These are phyloP conservation scores for Gadus macrocephalus DNA, from an alignment of 2,113 vertebrate species.

Conservation along the genomic window DNA sequence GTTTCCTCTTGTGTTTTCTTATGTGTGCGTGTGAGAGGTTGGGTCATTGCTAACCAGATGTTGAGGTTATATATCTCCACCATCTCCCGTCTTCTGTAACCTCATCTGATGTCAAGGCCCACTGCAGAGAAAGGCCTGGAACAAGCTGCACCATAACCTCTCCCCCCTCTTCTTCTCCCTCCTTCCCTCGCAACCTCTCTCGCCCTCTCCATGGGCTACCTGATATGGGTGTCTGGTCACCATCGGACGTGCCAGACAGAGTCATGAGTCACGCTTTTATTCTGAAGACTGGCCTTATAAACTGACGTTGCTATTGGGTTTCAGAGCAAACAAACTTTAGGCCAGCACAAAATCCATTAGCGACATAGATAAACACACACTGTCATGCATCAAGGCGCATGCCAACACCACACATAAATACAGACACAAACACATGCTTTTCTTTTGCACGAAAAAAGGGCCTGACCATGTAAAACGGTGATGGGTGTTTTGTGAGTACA, in stretches of 20 bases:
- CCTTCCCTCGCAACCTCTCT: neutral
- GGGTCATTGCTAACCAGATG: slow-evolving; percentile 21
- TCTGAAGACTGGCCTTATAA: slow-evolving; percentile 64
- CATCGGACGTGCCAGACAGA: slow-evolving; percentile 55
- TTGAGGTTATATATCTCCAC: slow-evolving; percentile 6
- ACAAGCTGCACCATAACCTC: slow-evolving; percentile 11
- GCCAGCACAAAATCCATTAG: slow-evolving; percentile 68
- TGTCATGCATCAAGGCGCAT: slow-evolving; percentile 14
- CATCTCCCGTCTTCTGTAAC: slow-evolving; percentile 16
- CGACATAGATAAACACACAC: slow-evolving; percentile 65
- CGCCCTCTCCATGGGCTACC: slow-evolving; percentile 17
- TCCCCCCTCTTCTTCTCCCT: neutral
- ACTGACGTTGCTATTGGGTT: slow-evolving; percentile 57
- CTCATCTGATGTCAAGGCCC: slow-evolving; percentile 18
- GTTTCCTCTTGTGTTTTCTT: too few relatives aligned
- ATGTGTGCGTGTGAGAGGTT: slow-evolving; percentile 12
- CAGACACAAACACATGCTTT: slow-evolving; percentile 28
- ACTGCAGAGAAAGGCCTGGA: slow-evolving; percentile 6
- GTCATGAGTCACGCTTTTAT: slow-evolving; percentile 70
- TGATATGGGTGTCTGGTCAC: slow-evolving; percentile 66
- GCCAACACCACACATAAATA: neutral
- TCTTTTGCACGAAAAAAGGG: neutral
- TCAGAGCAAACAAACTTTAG: slow-evolving; percentile 68
- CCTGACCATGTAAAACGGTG: neutral
- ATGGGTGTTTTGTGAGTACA: neutral